Evolutionary conservation across 2,888 invertebrate genomes (phyloP).

Genomic region (Hyppa rectilinea): DNA sequence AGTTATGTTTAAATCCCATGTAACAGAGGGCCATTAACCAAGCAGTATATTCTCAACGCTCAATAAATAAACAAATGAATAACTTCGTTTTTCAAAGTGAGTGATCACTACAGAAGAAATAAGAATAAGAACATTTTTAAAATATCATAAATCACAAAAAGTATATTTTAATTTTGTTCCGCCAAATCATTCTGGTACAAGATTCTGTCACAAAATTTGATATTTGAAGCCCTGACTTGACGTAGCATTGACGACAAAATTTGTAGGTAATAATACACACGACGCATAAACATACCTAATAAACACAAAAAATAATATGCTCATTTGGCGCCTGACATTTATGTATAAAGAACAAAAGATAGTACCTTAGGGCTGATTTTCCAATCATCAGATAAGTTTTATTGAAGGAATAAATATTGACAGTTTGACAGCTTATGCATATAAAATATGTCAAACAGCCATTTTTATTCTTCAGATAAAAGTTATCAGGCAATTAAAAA

Average conservation of each 20-base stretch:
- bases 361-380: too few relatives aligned
- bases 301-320: neutral
- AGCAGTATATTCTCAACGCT: neutral
- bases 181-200: neutral
- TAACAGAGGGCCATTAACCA: neutral
- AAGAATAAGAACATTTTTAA: too few relatives aligned
- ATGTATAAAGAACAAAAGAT: neutral
- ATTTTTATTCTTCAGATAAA: too few relatives aligned
- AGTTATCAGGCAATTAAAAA: too few relatives aligned
- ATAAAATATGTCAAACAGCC: too few relatives aligned
- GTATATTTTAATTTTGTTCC: neutral
- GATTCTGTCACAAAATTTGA: neutral
- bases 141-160: too few relatives aligned
- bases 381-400: too few relatives aligned
- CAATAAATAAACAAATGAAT: neutral
- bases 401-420: too few relatives aligned
- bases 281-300: neutral
- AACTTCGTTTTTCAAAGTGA: neutral
- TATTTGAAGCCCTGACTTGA: neutral
- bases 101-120: too few relatives aligned
- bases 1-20: neutral
- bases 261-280: neutral
- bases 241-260: neutral
- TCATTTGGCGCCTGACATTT: neutral
- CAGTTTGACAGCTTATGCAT: too few relatives aligned